Conservation (phyloP, 2,113 vertebrate genomes). For the Vimba vimba region DNA sequence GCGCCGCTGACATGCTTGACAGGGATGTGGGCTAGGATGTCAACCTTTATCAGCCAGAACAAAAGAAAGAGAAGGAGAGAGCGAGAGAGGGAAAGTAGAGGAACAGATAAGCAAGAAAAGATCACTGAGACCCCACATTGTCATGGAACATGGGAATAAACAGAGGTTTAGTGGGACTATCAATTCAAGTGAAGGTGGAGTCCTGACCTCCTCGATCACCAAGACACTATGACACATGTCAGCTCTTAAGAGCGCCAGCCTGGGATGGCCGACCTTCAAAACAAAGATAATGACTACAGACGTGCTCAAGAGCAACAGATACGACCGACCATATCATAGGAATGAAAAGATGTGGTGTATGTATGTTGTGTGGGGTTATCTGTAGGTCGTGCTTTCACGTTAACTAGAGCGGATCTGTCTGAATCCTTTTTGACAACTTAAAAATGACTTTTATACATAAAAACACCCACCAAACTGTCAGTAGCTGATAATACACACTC, state of each 20-base stretch:
- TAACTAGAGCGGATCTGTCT: slow-evolving; percentile 4
- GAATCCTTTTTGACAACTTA: not conserved
- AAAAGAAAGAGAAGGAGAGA: slow-evolving; percentile 18
- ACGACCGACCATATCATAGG: not conserved
- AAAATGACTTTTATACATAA: not conserved
- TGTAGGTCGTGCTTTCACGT: not conserved
- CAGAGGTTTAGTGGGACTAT: slow-evolving; percentile 5
- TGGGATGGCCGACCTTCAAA: slow-evolving; percentile 15
- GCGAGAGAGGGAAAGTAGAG: slow-evolving; percentile 8
- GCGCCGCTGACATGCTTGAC: slow-evolving; percentile 2
- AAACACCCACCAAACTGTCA: slow-evolving; percentile 4
- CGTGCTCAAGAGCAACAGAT: slow-evolving; percentile 15
- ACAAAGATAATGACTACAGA: slow-evolving; percentile 3
- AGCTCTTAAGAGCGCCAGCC: not conserved
- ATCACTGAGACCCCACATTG: not conserved
- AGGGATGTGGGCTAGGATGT: slow-evolving; percentile 33
- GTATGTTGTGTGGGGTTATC: not conserved
- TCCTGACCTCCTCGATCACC: not conserved
- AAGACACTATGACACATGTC: not conserved
- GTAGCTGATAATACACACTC: not conserved
- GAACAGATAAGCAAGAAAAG: slow-evolving; percentile 20
- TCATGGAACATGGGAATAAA: slow-evolving; percentile 13
- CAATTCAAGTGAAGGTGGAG: not conserved
- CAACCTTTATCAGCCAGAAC: slow-evolving; percentile 36
- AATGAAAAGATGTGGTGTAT: not conserved